A percentile compares a stretch with the other conserved stretches of the same genome.
These are phyloP conservation scores for Peromyscus polionotus DNA, from an alignment of 2,113 vertebrate species.

Conservation along the genomic window DNA sequence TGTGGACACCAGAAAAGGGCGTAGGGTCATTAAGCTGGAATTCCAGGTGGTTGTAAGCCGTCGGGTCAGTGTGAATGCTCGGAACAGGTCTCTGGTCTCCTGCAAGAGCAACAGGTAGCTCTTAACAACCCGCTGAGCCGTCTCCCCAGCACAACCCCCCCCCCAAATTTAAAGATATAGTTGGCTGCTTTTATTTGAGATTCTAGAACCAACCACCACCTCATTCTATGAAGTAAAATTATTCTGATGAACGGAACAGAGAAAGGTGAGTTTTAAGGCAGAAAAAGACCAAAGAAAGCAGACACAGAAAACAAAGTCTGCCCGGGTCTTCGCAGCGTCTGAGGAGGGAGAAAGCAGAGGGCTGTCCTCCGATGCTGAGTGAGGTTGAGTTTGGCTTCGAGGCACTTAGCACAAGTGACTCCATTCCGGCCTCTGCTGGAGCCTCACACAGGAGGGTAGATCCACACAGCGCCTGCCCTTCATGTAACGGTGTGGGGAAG, in stretches of 20 bases:
- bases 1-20: neutral
- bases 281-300: no score
- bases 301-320: neutral
- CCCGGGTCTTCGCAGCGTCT: neutral
- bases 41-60: neutral
- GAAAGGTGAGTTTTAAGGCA: no score
- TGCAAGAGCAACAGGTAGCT: neutral
- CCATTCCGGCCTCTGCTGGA: neutral
- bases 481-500: neutral
- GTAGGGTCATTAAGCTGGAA: neutral
- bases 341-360: neutral
- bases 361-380: neutral
- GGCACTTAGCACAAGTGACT: neutral
- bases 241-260: neutral
- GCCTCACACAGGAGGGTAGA: neutral
- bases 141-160: neutral
- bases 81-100: neutral
- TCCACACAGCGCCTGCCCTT: neutral
- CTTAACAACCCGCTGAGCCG: neutral
- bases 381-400: neutral
- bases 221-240: neutral
- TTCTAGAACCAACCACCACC: neutral
- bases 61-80: neutral
- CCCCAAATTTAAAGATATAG: neutral
- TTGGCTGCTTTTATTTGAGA: neutral